Evolutionary conservation across 2,113 vertebrate genomes (phyloP).

Genomic region (Gracilinanus agilis): DNA sequence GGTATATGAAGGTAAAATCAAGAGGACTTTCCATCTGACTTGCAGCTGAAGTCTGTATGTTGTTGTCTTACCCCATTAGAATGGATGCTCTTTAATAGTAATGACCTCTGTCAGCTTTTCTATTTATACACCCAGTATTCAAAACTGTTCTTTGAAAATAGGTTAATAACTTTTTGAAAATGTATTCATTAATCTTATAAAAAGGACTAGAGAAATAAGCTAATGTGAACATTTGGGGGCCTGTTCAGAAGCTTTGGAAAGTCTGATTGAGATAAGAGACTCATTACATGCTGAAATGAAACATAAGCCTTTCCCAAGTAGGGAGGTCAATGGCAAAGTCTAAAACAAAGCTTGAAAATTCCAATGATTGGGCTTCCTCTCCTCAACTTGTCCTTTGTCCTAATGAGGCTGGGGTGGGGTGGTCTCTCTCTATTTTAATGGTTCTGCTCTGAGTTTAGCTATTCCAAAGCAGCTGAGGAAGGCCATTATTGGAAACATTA

Average conservation of each 20-base stretch:
- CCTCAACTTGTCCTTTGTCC: background rate
- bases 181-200: background rate
- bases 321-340: background rate
- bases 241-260: background rate
- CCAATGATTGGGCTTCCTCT: background rate
- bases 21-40: background rate
- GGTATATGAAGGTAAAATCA: background rate
- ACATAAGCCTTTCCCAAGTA: background rate
- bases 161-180: background rate
- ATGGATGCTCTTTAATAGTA: background rate
- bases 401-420: background rate
- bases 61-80: background rate
- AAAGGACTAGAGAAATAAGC: background rate
- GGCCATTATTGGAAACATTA: constrained; percentile 62
- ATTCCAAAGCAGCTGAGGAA: constrained; percentile 25
- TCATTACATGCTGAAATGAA: background rate
- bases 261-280: background rate
- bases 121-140: background rate
- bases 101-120: background rate
- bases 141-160: background rate
- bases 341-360: constrained; percentile 18
- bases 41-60: background rate
- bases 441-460: constrained; percentile 19
- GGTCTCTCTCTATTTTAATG: constrained; percentile 32
- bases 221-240: background rate